A percentile compares a stretch with the other conserved stretches of the same genome.
Conservation (phyloP, 2,888 invertebrate species). For the Standfussiana lucernea region DNA sequence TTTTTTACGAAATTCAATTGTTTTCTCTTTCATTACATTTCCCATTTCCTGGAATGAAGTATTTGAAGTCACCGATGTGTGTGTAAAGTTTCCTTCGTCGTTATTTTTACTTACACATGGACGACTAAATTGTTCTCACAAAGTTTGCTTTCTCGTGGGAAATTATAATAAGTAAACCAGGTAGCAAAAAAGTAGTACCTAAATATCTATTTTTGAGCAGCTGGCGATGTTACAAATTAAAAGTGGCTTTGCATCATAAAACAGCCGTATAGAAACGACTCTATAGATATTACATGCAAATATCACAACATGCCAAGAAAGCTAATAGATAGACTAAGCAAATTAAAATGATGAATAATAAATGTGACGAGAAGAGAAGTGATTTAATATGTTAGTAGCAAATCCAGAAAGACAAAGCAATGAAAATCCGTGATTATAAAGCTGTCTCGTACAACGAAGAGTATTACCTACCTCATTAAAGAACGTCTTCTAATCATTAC, state of each 20-base stretch:
- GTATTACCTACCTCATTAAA: constrained; percentile 23
- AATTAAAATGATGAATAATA: neutral
- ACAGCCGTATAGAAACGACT: too few species aligned
- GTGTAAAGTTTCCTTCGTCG: constrained; percentile 3
- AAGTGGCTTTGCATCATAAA: neutral
- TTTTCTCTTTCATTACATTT: constrained; percentile 2
- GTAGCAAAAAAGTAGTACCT: neutral
- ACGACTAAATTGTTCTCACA: constrained; percentile 9
- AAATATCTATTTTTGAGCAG: neutral
- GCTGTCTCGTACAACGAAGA: neutral
- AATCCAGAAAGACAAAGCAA: neutral
- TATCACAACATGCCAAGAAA: too few species aligned
- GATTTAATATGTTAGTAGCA: neutral
- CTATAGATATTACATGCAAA: too few species aligned
- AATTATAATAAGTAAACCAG: constrained; percentile 18
- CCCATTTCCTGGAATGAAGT: neutral
- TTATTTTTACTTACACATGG: constrained; percentile 5
- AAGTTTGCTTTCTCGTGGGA: constrained; percentile 19
- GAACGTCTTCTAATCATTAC: constrained; percentile 20
- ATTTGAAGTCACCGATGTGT: constrained; percentile 2
- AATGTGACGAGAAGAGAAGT: neutral
- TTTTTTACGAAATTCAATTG: neutral
- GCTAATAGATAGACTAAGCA: neutral
- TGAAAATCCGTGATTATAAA: constrained; percentile 1
- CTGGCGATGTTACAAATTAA: neutral